These are phyloP conservation scores for Dioctria rufipes DNA, from an alignment of 2,888 invertebrate species.

Conservation along the genomic window DNA sequence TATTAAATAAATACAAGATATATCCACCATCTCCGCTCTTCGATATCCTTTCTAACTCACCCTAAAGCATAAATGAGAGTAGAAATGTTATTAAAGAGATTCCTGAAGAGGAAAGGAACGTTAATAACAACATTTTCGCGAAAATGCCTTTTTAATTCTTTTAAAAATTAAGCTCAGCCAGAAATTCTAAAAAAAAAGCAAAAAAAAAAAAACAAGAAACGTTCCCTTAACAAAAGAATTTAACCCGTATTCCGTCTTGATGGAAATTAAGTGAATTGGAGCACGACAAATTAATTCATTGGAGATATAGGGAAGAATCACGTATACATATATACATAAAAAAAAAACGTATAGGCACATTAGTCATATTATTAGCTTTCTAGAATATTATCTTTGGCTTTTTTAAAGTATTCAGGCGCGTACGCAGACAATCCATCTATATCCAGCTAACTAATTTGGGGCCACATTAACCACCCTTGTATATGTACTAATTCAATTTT, in stretches of 20 bases:
- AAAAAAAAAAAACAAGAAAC: neutral
- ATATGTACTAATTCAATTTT: neutral
- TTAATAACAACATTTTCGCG: too few relatives aligned
- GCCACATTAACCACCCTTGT: neutral
- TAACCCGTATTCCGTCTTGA: constrained; percentile 1
- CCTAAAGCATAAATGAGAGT: too few relatives aligned
- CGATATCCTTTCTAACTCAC: too few relatives aligned
- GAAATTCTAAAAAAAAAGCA: neutral
- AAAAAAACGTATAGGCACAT: too few relatives aligned
- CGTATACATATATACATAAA: neutral
- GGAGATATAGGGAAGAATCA: neutral
- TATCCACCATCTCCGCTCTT: too few relatives aligned
- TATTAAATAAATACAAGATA: too few relatives aligned
- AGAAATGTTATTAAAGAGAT: too few relatives aligned
- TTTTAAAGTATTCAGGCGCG: neutral
- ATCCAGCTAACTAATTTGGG: neutral
- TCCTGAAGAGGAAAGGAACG: too few relatives aligned
- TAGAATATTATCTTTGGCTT: too few relatives aligned
- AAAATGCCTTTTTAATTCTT: neutral
- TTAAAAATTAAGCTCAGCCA: neutral
- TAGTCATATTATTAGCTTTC: too few relatives aligned
- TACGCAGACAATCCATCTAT: neutral
- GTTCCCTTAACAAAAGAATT: constrained; percentile 1
- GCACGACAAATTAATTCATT: neutral
- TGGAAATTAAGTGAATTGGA: constrained; percentile 5